phyloP scores from a whole-genome alignment of 2,888 invertebrate species.

The Drosophila yooni region DNA sequence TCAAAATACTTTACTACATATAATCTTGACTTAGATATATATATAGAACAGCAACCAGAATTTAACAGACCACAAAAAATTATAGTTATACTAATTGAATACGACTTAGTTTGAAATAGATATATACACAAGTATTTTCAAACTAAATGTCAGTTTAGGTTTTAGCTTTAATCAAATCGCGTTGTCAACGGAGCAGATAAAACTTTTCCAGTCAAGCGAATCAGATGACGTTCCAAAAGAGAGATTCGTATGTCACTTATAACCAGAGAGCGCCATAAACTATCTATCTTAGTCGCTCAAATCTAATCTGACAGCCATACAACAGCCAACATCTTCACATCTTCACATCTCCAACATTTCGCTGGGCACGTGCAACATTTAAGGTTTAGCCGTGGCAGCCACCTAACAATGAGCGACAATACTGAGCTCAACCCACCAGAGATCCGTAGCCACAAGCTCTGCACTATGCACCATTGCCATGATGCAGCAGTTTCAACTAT shows the following conservation, averaged over 20 bases:
- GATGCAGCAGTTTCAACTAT: constrained; percentile 50
- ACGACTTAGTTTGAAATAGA: background rate
- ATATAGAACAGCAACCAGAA: too few species aligned
- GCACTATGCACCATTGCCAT: constrained; percentile 20
- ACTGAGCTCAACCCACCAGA: constrained; percentile 3
- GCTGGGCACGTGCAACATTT: constrained; percentile 26
- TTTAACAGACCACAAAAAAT: background rate
- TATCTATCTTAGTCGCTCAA: constrained; percentile 31
- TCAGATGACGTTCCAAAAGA: background rate
- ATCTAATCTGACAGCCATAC: constrained; percentile 63
- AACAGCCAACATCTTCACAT: constrained; percentile 21
- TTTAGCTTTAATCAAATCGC: constrained; percentile 3
- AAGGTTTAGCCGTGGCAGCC: background rate
- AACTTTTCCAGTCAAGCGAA: background rate
- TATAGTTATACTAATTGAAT: background rate
- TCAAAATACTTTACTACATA: too few species aligned
- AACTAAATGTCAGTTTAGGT: background rate
- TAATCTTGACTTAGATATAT: background rate
- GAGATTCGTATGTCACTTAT: constrained; percentile 10
- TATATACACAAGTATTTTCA: background rate
- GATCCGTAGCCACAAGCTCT: constrained; percentile 3
- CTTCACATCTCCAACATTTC: constrained; percentile 2
- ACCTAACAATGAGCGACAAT: constrained; percentile 1
- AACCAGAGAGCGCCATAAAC: constrained; percentile 28
- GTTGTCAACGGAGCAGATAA: constrained; percentile 5